These are phyloP conservation scores for Cabera pusaria DNA, from an alignment of 2,888 invertebrate species.

Conservation along the genomic window DNA sequence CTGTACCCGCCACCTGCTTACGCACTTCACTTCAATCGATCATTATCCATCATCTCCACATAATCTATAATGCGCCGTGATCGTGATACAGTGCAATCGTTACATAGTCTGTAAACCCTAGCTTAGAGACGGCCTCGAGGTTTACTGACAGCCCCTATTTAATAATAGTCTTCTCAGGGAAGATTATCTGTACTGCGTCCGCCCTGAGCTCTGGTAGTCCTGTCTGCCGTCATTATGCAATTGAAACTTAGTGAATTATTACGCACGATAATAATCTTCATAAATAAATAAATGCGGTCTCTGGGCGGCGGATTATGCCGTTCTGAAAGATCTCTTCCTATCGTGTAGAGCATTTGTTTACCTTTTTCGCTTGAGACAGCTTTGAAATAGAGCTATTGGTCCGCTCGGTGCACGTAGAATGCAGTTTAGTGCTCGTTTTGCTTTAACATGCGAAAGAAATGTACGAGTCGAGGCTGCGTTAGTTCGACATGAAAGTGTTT, in stretches of 20 bases:
- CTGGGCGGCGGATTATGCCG: slow-evolving; percentile 56
- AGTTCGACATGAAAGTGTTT: slow-evolving; percentile 14
- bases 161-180: slow-evolving; percentile 69
- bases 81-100: slow-evolving; percentile 25
- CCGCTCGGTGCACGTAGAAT: slow-evolving; percentile 18
- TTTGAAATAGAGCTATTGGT: slow-evolving; percentile 26
- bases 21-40: slow-evolving; percentile 22
- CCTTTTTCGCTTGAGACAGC: slow-evolving; percentile 19
- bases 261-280: slow-evolving; percentile 79
- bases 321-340: slow-evolving; percentile 36
- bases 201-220: slow-evolving; percentile 73
- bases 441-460: slow-evolving; percentile 17
- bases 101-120: slow-evolving; percentile 18
- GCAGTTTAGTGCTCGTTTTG: slow-evolving; percentile 23
- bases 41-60: slow-evolving; percentile 24
- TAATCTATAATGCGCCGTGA: slow-evolving; percentile 18
- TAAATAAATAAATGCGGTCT: slow-evolving; percentile 75
- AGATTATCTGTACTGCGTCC: slow-evolving; percentile 73
- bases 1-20: slow-evolving; percentile 4
- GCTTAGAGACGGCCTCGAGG: slow-evolving; percentile 47
- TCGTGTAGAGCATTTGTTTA: slow-evolving; percentile 25
- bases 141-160: slow-evolving; percentile 71
- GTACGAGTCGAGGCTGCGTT: slow-evolving; percentile 15
- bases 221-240: slow-evolving; percentile 81
- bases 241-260: slow-evolving; percentile 83